phyloP scores from a whole-genome alignment of 1,140 invertebrate species.

The Bombus ignitus region DNA sequence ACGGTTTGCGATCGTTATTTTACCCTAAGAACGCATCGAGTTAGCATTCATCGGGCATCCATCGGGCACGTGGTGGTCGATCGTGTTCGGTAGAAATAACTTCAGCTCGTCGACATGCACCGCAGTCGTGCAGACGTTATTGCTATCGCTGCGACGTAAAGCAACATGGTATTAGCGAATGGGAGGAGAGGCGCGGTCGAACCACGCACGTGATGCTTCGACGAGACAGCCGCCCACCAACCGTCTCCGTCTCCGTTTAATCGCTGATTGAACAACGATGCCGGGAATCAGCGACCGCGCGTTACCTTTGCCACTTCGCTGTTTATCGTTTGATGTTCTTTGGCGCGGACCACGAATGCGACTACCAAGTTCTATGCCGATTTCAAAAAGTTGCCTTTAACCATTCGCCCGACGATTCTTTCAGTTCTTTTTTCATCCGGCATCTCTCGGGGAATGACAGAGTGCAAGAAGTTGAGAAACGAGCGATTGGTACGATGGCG shows the following conservation, averaged over 20 bases:
- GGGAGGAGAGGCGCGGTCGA: not conserved
- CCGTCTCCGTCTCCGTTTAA: not conserved
- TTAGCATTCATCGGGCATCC: conserved; percentile 33
- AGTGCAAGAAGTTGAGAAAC: too few relatives aligned
- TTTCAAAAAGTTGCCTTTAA: too few relatives aligned
- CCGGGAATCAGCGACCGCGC: too few relatives aligned
- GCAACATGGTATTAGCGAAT: not conserved
- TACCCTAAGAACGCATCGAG: not conserved
- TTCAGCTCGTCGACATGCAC: conserved; percentile 4
- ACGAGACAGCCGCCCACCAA: not conserved
- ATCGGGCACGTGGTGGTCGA: conserved; percentile 71
- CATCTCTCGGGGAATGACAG: too few relatives aligned
- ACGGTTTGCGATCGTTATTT: not conserved
- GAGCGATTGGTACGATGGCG: too few relatives aligned
- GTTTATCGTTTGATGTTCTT: too few relatives aligned
- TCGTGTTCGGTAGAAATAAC: conserved; percentile 51
- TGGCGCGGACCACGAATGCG: too few relatives aligned
- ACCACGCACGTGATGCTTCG: conserved; percentile 36
- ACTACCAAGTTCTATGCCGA: too few relatives aligned
- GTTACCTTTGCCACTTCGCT: too few relatives aligned
- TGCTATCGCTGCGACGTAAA: conserved; percentile 11
- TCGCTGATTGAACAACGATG: too few relatives aligned
- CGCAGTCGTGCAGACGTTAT: not conserved
- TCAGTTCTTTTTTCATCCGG: too few relatives aligned
- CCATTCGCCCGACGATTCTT: too few relatives aligned